Percentiles rank a stretch among this genome's conserved stretches.
Conservation (phyloP, 2,113 vertebrate genomes). For the Phylloscopus trochilus region DNA sequence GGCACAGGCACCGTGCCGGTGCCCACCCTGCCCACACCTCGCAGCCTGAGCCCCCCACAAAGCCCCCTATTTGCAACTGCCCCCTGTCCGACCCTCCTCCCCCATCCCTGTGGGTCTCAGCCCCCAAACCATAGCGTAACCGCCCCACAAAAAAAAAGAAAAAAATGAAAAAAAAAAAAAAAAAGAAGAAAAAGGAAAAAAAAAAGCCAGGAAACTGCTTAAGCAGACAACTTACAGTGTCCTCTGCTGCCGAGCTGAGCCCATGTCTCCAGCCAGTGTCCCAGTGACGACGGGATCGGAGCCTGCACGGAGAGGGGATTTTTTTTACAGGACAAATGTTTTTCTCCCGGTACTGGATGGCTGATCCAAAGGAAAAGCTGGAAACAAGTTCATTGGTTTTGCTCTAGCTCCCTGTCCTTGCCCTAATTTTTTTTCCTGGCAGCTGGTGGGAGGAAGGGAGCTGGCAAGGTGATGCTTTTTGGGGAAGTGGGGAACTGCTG, state of each 20-base stretch:
- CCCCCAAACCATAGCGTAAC: not conserved
- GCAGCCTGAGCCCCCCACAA: not conserved
- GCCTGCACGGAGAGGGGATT: not conserved
- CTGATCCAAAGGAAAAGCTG: not conserved
- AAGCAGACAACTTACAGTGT: conserved; percentile 19
- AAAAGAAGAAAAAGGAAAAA: not conserved
- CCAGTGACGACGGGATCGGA: not conserved
- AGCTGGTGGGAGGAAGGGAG: conserved; percentile 21
- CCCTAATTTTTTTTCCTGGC: conserved; percentile 55
- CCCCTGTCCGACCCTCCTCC: not conserved
- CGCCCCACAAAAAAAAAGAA: not conserved
- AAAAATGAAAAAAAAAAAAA: not conserved
- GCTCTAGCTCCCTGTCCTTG: conserved; percentile 18
- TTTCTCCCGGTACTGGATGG: not conserved
- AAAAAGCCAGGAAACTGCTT: not conserved
- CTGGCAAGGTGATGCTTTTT: conserved; percentile 55
- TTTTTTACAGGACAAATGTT: conserved; percentile 26
- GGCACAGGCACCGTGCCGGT: not conserved
- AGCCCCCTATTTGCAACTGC: not conserved
- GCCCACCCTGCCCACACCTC: not conserved
- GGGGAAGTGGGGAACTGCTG: conserved; percentile 7
- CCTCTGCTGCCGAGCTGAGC: not conserved
- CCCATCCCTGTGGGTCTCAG: not conserved
- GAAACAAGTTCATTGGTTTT: conserved; percentile 49
- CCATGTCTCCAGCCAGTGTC: not conserved